Evolutionary conservation across 2,113 vertebrate species (phyloP).

Genomic region (Hystrix brachyura): DNA sequence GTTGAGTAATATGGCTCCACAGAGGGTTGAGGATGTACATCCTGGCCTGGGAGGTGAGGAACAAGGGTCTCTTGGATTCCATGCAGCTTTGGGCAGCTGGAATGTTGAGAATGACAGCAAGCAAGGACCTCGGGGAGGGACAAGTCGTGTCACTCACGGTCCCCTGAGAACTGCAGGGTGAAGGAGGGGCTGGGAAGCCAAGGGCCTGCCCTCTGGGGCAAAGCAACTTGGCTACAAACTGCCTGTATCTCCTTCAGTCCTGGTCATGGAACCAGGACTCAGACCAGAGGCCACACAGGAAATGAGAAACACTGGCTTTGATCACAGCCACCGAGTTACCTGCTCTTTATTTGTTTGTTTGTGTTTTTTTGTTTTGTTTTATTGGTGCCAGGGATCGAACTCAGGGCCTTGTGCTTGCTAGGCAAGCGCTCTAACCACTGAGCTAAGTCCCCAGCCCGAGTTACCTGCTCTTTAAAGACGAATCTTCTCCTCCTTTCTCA

Average conservation of each 20-base stretch:
- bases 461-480: neutral
- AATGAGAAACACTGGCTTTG: neutral
- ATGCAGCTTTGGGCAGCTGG: accelerated
- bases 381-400: no score
- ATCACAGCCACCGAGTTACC: neutral
- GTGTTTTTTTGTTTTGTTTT: no score
- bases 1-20: neutral
- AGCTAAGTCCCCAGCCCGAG: no score
- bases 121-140: neutral
- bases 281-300: neutral
- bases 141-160: neutral
- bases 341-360: neutral
- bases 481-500: neutral
- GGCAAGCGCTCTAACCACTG: no score
- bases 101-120: neutral
- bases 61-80: neutral
- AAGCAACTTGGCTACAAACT: neutral
- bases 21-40: neutral
- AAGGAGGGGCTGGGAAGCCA: neutral
- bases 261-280: neutral
- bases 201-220: neutral
- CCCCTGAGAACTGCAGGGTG: neutral
- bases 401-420: no score
- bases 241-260: no score
- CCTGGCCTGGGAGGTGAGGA: neutral